Conservation (phyloP, 1,140 invertebrate genomes). For the Diorhabda elongata region DNA sequence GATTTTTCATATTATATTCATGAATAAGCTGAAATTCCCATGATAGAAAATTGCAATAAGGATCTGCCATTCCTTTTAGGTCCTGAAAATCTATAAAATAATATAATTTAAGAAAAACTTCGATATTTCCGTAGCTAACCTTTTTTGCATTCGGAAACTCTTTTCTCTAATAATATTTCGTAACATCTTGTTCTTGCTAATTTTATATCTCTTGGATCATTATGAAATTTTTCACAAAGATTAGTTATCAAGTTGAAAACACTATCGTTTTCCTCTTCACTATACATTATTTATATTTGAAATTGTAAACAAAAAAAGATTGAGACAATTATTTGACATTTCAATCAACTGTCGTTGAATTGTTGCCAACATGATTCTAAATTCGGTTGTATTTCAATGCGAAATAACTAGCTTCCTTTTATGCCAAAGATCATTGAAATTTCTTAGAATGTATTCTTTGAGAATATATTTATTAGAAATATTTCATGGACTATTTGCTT, state of each 20-base stretch:
- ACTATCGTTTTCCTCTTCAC: conserved; percentile 28
- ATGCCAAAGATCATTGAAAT: too few relatives aligned
- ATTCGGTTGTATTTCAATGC: too few relatives aligned
- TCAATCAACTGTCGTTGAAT: too few relatives aligned
- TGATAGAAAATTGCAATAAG: conserved; percentile 35
- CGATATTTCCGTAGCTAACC: conserved; percentile 14
- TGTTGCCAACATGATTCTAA: too few relatives aligned
- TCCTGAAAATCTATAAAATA: conserved; percentile 29
- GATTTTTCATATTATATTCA: conserved; percentile 32
- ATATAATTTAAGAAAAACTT: conserved; percentile 12
- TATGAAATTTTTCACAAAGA: conserved; percentile 35
- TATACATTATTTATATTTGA: conserved; percentile 13
- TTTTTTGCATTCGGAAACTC: conserved; percentile 17
- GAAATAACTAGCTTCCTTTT: too few relatives aligned
- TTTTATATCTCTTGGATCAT: conserved; percentile 21
- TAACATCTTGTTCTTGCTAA: conserved; percentile 29
- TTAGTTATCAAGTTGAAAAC: conserved; percentile 37
- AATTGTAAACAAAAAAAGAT: too few relatives aligned
- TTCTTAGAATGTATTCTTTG: too few relatives aligned
- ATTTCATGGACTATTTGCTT: too few relatives aligned
- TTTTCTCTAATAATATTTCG: conserved; percentile 34
- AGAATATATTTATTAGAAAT: too few relatives aligned
- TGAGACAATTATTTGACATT: too few relatives aligned
- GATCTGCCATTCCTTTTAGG: conserved; percentile 31
- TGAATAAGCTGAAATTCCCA: conserved; percentile 39